Percentiles rank a stretch among this genome's conserved stretches.
These are phyloP conservation scores for Lagocephalus sceleratus DNA, from an alignment of 2,797 vertebrate species.

Conservation along the genomic window DNA sequence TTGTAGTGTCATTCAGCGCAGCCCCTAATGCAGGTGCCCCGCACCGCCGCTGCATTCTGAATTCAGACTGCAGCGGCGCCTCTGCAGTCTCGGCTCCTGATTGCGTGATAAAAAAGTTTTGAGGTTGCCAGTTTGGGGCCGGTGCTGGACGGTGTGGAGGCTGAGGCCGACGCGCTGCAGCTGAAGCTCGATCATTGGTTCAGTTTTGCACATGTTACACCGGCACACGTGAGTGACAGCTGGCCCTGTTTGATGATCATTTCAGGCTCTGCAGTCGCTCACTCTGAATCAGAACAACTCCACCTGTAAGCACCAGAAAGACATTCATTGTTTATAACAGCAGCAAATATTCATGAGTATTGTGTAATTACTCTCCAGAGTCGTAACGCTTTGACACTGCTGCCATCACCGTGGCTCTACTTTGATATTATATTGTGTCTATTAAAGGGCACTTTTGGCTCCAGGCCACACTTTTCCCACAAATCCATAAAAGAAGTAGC, in stretches of 20 bases:
- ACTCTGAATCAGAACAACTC: no score
- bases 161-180: no score
- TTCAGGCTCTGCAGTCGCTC: no score
- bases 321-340: background rate
- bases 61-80: background rate
- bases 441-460: constrained; percentile 29
- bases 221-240: no score
- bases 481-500: constrained; percentile 28
- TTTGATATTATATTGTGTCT: constrained; percentile 17
- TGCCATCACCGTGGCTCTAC: background rate
- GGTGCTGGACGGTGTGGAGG: no score
- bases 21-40: constrained; percentile 14
- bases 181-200: no score
- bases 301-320: no score
- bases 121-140: no score
- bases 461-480: constrained; percentile 27
- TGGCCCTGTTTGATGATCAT: background rate
- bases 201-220: no score
- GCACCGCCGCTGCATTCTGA: background rate
- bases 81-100: background rate
- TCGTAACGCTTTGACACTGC: constrained; percentile 5
- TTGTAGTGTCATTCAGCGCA: constrained; percentile 18
- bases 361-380: constrained; percentile 8
- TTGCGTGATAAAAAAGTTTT: background rate
- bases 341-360: background rate